Conservation (phyloP, 2,113 vertebrate genomes). For the Gadus chalcogrammus region DNA sequence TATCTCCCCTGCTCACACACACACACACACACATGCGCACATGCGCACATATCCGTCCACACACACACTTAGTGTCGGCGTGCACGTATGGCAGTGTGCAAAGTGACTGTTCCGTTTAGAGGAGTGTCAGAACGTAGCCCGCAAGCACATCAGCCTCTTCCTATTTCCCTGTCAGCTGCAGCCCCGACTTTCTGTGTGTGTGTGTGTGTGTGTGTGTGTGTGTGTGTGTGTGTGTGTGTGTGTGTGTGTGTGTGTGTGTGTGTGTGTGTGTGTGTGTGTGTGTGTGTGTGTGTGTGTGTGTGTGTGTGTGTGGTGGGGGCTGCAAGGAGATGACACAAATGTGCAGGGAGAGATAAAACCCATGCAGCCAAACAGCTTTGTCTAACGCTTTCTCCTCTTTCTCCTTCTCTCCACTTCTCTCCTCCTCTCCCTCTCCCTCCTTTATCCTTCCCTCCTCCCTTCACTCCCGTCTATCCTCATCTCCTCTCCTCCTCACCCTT, state of each 20-base stretch:
- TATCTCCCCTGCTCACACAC: slow-evolving; percentile 28
- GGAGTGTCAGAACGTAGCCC: slow-evolving; percentile 71
- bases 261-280: no score
- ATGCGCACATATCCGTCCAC: slow-evolving; percentile 36
- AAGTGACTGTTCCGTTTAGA: slow-evolving; percentile 70
- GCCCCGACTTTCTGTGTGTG: slow-evolving; percentile 37
- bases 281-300: no score
- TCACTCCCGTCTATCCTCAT: slow-evolving; percentile 38
- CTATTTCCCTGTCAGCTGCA: slow-evolving; percentile 67
- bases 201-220: no score
- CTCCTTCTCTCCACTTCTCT: no score
- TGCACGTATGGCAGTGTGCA: slow-evolving; percentile 14
- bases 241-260: no score
- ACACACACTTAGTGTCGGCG: not conserved
- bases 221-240: no score
- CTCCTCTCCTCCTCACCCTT: slow-evolving; percentile 53
- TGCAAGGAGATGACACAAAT: slow-evolving; percentile 71
- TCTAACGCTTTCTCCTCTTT: slow-evolving; percentile 61
- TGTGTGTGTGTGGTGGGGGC: not conserved
- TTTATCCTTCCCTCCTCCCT: slow-evolving; percentile 45
- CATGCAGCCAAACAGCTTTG: slow-evolving; percentile 68
- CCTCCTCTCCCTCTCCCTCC: slow-evolving; percentile 24
- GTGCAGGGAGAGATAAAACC: slow-evolving; percentile 69
- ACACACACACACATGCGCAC: slow-evolving; percentile 33
- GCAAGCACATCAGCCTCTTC: slow-evolving; percentile 68